Base-by-base conservation (phyloP, 2,797 vertebrate species). In the Potorous gilbertii region DNA sequence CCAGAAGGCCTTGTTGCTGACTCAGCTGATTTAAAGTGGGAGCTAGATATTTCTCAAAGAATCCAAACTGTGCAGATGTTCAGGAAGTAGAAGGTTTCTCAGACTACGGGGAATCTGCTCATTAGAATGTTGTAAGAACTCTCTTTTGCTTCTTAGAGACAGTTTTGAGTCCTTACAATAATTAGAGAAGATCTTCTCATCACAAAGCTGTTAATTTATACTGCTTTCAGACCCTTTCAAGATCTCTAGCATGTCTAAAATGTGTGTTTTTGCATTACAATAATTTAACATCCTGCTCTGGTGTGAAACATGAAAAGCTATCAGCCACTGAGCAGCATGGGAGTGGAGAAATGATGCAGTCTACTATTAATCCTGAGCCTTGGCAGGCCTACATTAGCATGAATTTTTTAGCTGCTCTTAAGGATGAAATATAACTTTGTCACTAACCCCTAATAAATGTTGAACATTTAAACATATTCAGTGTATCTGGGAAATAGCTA, bases 251-350 rank as follows among this genome's bases (percentile, higher is more conserved):
- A 3, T 97, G 94, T 24, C 52, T 93, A 57, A 98, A 74, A 87
- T 96, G 31, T 97, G 1, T 96, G 28, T 95, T 97, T 97, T 96
- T 97, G 59, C 55, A 92, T 98, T 96, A 94, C 74, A 97, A 54
- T 24, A 66, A 24, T 96, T 96, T 59, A 95, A 54, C 87, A 95
- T 96, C 31, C 46, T 93, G 50, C 92, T 94, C 1, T 93, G 12
- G 12, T 93, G 34, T n/a, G 91, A 95, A 93, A 96, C 54, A 29
- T 97, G 94, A 96, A 81, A 95, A 95, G 92, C 92, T 91, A 13
- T 52, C 66, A 97, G 54, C 62, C 55, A 2, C 92, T 57, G 92
- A 94, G 81, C 16, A 54, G 93, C 95, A 56, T 56, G 54, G 81
- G 95, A 96, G 6, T 90, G 57, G 56, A 55, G 93, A 96, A 92